Conservation (phyloP, 2,113 vertebrate species). For the Himantopus leucocephalus region DNA sequence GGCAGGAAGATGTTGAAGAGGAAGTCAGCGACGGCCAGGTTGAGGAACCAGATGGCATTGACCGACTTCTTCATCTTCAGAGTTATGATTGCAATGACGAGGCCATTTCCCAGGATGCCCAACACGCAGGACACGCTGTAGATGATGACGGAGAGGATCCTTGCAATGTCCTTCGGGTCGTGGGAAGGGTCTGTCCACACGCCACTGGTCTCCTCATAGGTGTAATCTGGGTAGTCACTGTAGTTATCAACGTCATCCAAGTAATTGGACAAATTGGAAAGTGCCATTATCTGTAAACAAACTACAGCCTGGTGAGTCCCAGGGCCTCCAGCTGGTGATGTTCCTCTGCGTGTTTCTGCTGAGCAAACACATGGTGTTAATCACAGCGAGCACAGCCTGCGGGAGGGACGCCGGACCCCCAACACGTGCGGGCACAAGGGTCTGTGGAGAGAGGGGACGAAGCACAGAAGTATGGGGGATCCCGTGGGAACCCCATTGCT, state of each 20-base stretch:
- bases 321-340: fast-evolving
- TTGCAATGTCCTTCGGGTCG: background rate
- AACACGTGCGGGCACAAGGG: fast-evolving
- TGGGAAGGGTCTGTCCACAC: background rate
- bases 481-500: fast-evolving
- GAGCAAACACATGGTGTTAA: background rate
- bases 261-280: constrained; percentile 1
- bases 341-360: background rate
- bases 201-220: background rate
- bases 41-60: constrained; percentile 92
- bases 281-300: constrained; percentile 6
- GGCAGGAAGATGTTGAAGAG: constrained; percentile 89
- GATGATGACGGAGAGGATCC: constrained; percentile 71
- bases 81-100: constrained; percentile 87
- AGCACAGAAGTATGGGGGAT: background rate
- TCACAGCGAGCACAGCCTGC: fast-evolving
- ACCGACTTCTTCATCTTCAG: constrained; percentile 90
- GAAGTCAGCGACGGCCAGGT: constrained; percentile 89
- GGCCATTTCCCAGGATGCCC: constrained; percentile 85
- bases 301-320: background rate
- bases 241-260: background rate
- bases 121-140: constrained; percentile 82
- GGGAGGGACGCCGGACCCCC: fast-evolving
- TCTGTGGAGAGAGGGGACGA: fast-evolving
- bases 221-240: background rate